Evolutionary conservation across 2,797 vertebrate genomes (phyloP).

Genomic region (Cryptoprocta ferox): DNA sequence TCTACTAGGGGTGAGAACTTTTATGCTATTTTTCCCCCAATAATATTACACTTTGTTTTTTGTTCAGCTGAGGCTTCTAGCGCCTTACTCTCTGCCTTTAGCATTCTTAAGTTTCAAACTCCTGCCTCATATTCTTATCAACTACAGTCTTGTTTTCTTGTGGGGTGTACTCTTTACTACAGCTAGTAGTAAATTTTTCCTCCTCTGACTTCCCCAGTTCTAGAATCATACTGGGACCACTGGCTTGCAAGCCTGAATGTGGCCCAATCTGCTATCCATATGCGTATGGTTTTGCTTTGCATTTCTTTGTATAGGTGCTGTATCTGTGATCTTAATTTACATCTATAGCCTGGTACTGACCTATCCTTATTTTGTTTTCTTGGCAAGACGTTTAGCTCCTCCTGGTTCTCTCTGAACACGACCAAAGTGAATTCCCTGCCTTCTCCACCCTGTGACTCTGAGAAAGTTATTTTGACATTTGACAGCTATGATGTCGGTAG

Average conservation of each 20-base stretch:
- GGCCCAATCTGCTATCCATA: too few species aligned
- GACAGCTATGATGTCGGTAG: constrained; percentile 42
- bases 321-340: background rate
- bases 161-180: background rate
- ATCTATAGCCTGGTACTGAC: background rate
- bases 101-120: background rate
- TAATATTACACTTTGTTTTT: background rate
- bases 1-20: background rate
- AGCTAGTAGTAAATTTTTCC: background rate
- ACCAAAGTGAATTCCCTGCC: constrained; percentile 38
- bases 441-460: constrained; percentile 10
- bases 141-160: background rate
- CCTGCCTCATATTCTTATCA: background rate
- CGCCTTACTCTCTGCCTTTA: background rate
- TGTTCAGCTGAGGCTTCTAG: background rate
- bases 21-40: background rate
- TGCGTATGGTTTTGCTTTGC: background rate
- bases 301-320: background rate
- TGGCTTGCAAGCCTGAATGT: background rate
- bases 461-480: constrained; percentile 55
- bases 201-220: background rate
- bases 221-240: background rate
- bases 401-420: constrained; percentile 17
- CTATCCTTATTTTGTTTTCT: constrained; percentile 31
- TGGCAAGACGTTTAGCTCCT: constrained; percentile 33